These are phyloP conservation scores for Crossocerus cetratus DNA, from an alignment of 2,888 invertebrate genomes.

Conservation along the genomic window DNA sequence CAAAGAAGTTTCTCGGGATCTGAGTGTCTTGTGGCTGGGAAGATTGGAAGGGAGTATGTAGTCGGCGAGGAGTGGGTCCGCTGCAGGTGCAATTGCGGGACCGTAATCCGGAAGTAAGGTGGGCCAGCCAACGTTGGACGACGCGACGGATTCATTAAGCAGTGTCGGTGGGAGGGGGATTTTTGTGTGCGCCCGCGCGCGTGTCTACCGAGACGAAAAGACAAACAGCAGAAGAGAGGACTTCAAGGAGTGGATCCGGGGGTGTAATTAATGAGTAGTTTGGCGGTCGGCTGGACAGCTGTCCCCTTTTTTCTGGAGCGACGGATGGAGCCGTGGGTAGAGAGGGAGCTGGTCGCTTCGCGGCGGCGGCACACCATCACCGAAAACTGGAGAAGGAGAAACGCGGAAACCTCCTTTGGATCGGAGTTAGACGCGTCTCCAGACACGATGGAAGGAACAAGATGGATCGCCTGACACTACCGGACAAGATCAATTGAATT, in stretches of 20 bases:
- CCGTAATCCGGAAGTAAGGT: no score
- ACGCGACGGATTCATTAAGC: no score
- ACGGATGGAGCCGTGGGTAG: slow-evolving; percentile 65
- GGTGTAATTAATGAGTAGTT: slow-evolving; percentile 75
- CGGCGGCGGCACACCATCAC: slow-evolving; percentile 48
- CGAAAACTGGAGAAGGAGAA: slow-evolving; percentile 58
- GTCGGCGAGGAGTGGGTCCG: no score
- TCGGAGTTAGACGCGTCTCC: slow-evolving; percentile 63
- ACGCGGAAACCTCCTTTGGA: slow-evolving; percentile 68
- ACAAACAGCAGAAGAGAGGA: slow-evolving; percentile 64
- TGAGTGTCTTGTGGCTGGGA: no score
- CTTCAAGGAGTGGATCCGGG: slow-evolving; percentile 60
- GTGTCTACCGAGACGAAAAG: slow-evolving; percentile 46
- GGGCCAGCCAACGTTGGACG: no score
- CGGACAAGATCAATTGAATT: slow-evolving; percentile 81
- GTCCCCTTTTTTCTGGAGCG: slow-evolving; percentile 69
- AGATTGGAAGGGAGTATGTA: no score
- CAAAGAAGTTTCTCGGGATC: no score
- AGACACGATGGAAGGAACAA: slow-evolving; percentile 77
- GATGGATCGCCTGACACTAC: slow-evolving; percentile 78
- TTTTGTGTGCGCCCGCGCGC: slow-evolving; percentile 51
- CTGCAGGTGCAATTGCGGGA: no score
- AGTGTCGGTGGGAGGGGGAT: slow-evolving; percentile 41
- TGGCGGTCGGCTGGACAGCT: slow-evolving; percentile 76
- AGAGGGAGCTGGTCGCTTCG: slow-evolving; percentile 54